Base-by-base conservation (phyloP, 2,797 vertebrate species). In the Muscicapa comitata region DNA sequence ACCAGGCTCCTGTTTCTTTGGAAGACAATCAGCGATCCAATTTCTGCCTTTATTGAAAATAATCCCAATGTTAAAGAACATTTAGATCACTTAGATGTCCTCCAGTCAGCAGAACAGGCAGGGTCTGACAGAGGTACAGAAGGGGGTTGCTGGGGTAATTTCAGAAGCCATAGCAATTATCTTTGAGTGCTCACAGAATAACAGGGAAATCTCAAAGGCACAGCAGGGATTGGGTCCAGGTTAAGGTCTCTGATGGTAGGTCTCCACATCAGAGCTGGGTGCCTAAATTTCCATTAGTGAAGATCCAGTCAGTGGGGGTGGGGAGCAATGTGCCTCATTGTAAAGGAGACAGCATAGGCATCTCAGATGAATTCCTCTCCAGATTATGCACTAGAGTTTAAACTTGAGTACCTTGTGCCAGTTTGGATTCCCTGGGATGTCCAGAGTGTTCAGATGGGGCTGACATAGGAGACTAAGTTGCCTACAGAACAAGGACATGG, bases 21-120 rank as follows among this genome's bases (percentile, higher is more conserved):
- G 61, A 93, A 95, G 63, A 87, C 35, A 79, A 67, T 45, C 45
- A 65, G 84, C 0, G 0, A 70, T 59, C 47, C 54, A 71, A 47
- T 74, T 94, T 91, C 68, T 87, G 38, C 35, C 71, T 74, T 85
- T 91, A 54, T n/a, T 58, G 28, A 50, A 74, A 86, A 82, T 68
- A 71, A 25, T 48, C 26, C 11, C 18, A 38, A 7, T 68, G 42
- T 6, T 58, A 62, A 95, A 88, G 86, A 94, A 68, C 45, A 45
- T 67, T 76, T 53, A 72, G 74, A 73, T 91, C 71, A 24, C 47
- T 84, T 50, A 77, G 58, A 75, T 88, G 79, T 75, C 61, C 51
- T 86, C 47, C 47, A 68, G 75, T 63, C 70, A 81, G 61, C 66
- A 81, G 86, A 91, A 57, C 19, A 80, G 53, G 38, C 75, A 86